Conservation (phyloP, 2,797 vertebrate species). For the Darevskia nairensis region DNA sequence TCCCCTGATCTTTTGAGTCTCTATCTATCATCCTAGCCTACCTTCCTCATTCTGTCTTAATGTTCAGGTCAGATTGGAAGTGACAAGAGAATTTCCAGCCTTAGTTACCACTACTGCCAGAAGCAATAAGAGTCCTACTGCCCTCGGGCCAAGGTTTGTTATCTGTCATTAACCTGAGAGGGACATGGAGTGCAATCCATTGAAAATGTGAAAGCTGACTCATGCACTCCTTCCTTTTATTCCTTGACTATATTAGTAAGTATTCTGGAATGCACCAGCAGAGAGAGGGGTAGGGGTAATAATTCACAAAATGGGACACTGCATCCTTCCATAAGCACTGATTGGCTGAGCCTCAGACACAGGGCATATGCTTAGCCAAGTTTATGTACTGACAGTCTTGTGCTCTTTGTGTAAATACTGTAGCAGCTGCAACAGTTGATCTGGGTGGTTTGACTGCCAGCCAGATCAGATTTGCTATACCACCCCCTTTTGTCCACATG, state of each 20-base stretch:
- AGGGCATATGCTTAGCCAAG: slow-evolving; percentile 59
- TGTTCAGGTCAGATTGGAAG: slow-evolving; percentile 57
- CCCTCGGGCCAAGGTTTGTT: slow-evolving; percentile 48
- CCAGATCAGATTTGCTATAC: slow-evolving; percentile 62
- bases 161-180: background rate
- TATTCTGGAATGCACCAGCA: slow-evolving; percentile 60
- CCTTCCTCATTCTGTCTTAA: slow-evolving; percentile 47
- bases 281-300: slow-evolving; percentile 53
- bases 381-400: slow-evolving; percentile 76
- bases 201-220: slow-evolving; percentile 37
- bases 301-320: slow-evolving; percentile 50
- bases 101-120: slow-evolving; percentile 54
- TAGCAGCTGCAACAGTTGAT: slow-evolving; percentile 76
- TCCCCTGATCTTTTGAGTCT: slow-evolving; percentile 6
- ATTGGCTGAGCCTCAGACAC: slow-evolving; percentile 26
- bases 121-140: slow-evolving; percentile 61
- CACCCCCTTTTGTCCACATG: slow-evolving; percentile 1
- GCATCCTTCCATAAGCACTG: slow-evolving; percentile 59
- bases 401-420: slow-evolving; percentile 77
- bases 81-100: slow-evolving; percentile 47
- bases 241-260: slow-evolving; percentile 31
- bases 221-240: slow-evolving; percentile 41
- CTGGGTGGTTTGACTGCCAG: slow-evolving; percentile 75
- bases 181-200: slow-evolving; percentile 35
- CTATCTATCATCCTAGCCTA: slow-evolving; percentile 11